Base-by-base conservation (phyloP, 2,888 invertebrate species). In the Pocota personata region DNA sequence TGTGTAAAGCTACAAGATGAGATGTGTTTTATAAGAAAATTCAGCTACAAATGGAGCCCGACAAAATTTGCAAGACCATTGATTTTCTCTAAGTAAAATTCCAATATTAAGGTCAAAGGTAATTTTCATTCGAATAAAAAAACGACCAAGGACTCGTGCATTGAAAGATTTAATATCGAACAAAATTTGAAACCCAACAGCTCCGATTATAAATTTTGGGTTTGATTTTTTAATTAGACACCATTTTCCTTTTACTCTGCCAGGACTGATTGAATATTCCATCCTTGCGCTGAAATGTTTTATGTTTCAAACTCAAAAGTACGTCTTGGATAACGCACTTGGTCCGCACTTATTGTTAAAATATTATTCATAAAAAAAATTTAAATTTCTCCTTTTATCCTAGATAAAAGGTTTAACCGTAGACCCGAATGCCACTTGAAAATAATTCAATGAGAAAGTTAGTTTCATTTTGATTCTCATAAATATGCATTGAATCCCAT, bases 391-490 rank as follows among this genome's bases (percentile, higher is more conserved):
- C 5, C 14, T 27, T 46, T 55, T 57, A 35, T 66, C 62, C 55
- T 55, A 43, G 55, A 37, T 69, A 69, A 69, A 43, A 69, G 55
- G 40, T 43, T 69, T 43, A 57, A 19, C 52, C 67, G n/a, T 52
- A 55, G 40, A 50, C 71, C 71, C 64, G 48, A 72, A 50, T 60
- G 32, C 43, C 43, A 43, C 60, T 64, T 48, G 40, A 57, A 58
- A 64, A 60, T 60, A 73, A 75, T 80, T 80, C 80, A 73, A 75
- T 75, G 60, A 43, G 46, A 52, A 55, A 67, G 60, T 60, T 60
- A 73, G 66, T 60, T 46, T 52, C 40, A 43, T 58, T 66, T 52
- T 52, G 57, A 69, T 48, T 50, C 60, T 80, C 80, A 80, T 80
- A 80, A 80, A 80, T 80, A 75, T 80, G 73, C 67, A 67, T 60